phyloP scores from a whole-genome alignment of 1,140 invertebrate genomes.

The Lerema accius region DNA sequence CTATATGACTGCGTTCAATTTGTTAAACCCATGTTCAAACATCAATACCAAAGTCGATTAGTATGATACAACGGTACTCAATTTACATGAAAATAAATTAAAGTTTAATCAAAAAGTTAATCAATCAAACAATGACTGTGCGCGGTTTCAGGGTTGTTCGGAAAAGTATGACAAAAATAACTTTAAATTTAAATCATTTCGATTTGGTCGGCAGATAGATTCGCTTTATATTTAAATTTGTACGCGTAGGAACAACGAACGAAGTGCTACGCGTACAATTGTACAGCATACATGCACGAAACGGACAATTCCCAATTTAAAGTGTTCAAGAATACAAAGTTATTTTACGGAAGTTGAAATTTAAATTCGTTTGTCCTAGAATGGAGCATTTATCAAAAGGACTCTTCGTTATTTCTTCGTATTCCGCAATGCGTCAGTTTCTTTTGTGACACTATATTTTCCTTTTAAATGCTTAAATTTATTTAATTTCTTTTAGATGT shows the following conservation, averaged over 20 bases:
- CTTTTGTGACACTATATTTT: too few species aligned
- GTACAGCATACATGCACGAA: background rate
- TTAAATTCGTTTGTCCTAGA: conserved; percentile 26
- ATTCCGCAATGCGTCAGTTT: conserved; percentile 20
- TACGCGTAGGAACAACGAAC: conserved; percentile 13
- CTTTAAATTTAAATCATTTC: conserved; percentile 28
- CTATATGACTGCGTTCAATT: conserved; percentile 15
- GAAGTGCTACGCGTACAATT: background rate
- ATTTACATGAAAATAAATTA: conserved; percentile 28
- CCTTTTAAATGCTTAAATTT: too few species aligned
- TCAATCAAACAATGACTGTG: conserved; percentile 20
- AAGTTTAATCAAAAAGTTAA: conserved; percentile 31
- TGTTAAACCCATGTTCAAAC: conserved; percentile 21
- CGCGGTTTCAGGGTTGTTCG: conserved; percentile 18
- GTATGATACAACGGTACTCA: conserved; percentile 18
- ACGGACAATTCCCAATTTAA: conserved; percentile 14
- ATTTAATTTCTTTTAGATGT: too few species aligned
- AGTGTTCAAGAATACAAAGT: conserved; percentile 17
- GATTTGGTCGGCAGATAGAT: background rate
- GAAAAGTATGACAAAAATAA: conserved; percentile 24
- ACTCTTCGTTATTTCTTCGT: conserved; percentile 15
- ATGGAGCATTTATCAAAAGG: conserved; percentile 10
- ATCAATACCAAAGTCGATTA: conserved; percentile 18
- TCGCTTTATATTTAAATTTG: conserved; percentile 22
- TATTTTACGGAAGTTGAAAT: conserved; percentile 13